A percentile compares a stretch with the other conserved stretches of the same genome.
These are phyloP conservation scores for Augochlorella aurata DNA, from an alignment of 2,888 invertebrate genomes.

Conservation along the genomic window DNA sequence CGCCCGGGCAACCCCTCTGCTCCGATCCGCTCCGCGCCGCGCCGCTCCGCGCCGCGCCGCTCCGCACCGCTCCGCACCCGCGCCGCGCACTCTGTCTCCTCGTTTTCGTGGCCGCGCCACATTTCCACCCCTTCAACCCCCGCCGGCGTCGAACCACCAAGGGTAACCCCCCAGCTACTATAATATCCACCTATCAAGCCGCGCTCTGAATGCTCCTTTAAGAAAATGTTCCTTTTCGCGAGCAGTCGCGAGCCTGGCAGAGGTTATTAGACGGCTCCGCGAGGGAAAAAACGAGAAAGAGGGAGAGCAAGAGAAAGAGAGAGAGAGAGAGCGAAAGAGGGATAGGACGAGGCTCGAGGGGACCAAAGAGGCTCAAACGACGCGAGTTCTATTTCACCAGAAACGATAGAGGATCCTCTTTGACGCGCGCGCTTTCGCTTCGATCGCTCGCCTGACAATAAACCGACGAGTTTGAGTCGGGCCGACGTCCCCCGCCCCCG, in stretches of 20 bases:
- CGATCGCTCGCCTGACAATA: conserved; percentile 49
- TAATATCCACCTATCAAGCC: conserved; percentile 70
- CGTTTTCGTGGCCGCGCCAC: conserved; percentile 56
- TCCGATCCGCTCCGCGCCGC: conserved; percentile 7
- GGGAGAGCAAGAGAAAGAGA: not conserved
- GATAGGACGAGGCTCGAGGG: not conserved
- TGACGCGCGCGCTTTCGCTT: conserved; percentile 41
- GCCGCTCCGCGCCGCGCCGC: conserved; percentile 24
- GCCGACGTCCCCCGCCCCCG: not conserved
- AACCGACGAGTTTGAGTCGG: conserved; percentile 26
- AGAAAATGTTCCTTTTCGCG: conserved; percentile 69
- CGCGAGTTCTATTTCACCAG: conserved; percentile 55
- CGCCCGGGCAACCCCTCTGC: conserved; percentile 42
- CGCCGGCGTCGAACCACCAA: conserved; percentile 52
- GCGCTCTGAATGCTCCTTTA: conserved; percentile 69
- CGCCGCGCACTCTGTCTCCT: conserved; percentile 50
- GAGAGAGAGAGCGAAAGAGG: conserved; percentile 1
- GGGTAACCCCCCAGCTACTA: conserved; percentile 58
- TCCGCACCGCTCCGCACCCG: not conserved
- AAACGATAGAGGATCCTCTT: conserved; percentile 55
- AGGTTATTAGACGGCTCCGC: conserved; percentile 64
- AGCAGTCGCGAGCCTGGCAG: conserved; percentile 48
- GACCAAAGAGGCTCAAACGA: conserved; percentile 57
- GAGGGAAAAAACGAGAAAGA: conserved; percentile 12
- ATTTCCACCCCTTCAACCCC: conserved; percentile 48